Conservation (phyloP, 2,888 invertebrate species). For the Cerceris rybyensis region DNA sequence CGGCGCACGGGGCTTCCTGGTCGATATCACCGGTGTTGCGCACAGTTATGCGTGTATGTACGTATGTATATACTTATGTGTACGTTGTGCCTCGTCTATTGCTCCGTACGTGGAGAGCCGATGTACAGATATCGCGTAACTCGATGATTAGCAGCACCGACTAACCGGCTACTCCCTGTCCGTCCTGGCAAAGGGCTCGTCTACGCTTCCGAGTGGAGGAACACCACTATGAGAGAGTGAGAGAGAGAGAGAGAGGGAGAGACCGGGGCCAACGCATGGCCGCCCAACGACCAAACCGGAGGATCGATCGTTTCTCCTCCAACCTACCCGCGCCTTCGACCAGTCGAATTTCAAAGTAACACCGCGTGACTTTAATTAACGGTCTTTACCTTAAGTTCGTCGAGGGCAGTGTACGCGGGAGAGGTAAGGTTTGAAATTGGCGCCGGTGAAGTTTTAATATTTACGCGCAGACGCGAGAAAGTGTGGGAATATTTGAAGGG, state of each 20-base stretch:
- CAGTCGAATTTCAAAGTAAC: constrained; percentile 39
- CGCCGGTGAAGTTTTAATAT: neutral
- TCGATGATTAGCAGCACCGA: constrained; percentile 68
- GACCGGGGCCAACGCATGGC: constrained; percentile 22
- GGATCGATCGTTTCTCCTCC: constrained; percentile 36
- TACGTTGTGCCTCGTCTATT: constrained; percentile 17
- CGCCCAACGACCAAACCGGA: neutral
- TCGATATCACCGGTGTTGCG: constrained; percentile 71
- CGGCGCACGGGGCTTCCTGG: constrained; percentile 70
- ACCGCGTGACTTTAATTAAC: constrained; percentile 27
- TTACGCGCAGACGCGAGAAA: neutral
- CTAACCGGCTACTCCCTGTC: constrained; percentile 43
- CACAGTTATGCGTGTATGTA: constrained; percentile 41
- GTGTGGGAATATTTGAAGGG: neutral
- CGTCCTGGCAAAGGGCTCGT: constrained; percentile 36
- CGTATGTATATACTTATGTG: too few species aligned
- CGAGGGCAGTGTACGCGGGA: neutral
- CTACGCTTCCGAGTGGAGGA: constrained; percentile 16
- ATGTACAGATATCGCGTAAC: constrained; percentile 64
- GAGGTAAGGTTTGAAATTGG: neutral
- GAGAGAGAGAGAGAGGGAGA: neutral
- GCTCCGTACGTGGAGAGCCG: constrained; percentile 46
- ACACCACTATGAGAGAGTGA: neutral
- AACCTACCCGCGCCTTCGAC: constrained; percentile 7
- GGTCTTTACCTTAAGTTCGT: neutral